These are phyloP conservation scores for Geophilus truncorum DNA, from an alignment of 2,888 invertebrate species.

Conservation along the genomic window DNA sequence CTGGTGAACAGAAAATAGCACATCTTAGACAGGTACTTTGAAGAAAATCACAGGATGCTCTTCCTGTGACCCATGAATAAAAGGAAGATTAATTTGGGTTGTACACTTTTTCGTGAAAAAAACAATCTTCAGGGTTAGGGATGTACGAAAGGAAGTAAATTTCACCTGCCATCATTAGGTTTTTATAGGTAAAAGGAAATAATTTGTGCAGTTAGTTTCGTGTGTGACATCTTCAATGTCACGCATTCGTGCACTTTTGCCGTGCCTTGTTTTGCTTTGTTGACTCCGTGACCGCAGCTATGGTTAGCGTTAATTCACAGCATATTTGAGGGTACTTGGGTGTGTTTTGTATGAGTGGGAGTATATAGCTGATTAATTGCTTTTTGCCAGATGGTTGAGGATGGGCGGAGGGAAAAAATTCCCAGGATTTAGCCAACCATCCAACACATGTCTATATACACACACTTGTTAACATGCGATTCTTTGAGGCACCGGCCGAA, in stretches of 20 bases:
- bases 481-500: neutral
- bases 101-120: neutral
- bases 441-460: neutral
- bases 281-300: neutral
- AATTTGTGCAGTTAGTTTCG: neutral
- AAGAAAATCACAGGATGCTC: slow-evolving; percentile 23
- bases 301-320: neutral
- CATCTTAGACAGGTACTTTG: slow-evolving; percentile 14
- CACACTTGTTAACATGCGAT: neutral
- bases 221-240: slow-evolving; percentile 17
- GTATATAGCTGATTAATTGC: slow-evolving; percentile 8
- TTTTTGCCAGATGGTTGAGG: neutral
- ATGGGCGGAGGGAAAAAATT: neutral
- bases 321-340: neutral
- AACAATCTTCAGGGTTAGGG: no score
- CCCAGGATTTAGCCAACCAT: neutral
- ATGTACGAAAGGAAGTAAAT: neutral
- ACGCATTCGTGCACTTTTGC: neutral
- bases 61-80: neutral
- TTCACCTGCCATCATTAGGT: neutral
- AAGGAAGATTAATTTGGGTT: neutral
- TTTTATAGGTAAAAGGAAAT: neutral
- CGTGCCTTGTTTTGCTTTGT: neutral
- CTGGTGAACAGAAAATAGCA: slow-evolving; percentile 9
- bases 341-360: neutral